phyloP scores from a whole-genome alignment of 2,888 invertebrate genomes.

The Brenthis daphne region DNA sequence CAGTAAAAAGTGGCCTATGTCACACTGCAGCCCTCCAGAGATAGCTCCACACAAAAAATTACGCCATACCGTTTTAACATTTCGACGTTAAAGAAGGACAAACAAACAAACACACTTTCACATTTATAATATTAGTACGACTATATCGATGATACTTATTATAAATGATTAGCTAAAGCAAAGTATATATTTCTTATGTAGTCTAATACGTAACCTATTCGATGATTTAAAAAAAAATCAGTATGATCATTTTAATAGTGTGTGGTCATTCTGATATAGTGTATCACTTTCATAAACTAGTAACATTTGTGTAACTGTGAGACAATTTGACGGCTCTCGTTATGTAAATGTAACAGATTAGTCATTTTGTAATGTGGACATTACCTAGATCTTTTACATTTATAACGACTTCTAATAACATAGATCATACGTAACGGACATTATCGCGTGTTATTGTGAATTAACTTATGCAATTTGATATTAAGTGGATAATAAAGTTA shows the following conservation, averaged over 20 bases:
- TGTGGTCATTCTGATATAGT: constrained; percentile 20
- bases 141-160: neutral
- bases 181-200: neutral
- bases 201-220: neutral
- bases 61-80: too few relatives aligned
- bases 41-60: too few relatives aligned
- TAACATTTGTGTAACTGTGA: constrained; percentile 29
- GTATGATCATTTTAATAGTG: neutral
- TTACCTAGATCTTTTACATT: constrained; percentile 38
- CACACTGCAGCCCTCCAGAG: too few relatives aligned
- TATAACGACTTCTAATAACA: constrained; percentile 32
- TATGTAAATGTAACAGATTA: constrained; percentile 39
- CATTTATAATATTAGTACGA: too few relatives aligned
- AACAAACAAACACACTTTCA: too few relatives aligned
- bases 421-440: constrained; percentile 16
- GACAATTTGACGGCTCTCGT: constrained; percentile 23
- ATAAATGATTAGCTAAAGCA: constrained; percentile 7
- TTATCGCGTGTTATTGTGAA: constrained; percentile 27
- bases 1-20: too few relatives aligned
- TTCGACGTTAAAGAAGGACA: too few relatives aligned
- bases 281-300: constrained; percentile 15
- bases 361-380: constrained; percentile 37
- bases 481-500: constrained; percentile 10
- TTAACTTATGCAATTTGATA: constrained; percentile 26
- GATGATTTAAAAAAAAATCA: constrained; percentile 2